Base-by-base conservation (phyloP, 2,113 vertebrate genomes). In the Craseonycteris thonglongyai region DNA sequence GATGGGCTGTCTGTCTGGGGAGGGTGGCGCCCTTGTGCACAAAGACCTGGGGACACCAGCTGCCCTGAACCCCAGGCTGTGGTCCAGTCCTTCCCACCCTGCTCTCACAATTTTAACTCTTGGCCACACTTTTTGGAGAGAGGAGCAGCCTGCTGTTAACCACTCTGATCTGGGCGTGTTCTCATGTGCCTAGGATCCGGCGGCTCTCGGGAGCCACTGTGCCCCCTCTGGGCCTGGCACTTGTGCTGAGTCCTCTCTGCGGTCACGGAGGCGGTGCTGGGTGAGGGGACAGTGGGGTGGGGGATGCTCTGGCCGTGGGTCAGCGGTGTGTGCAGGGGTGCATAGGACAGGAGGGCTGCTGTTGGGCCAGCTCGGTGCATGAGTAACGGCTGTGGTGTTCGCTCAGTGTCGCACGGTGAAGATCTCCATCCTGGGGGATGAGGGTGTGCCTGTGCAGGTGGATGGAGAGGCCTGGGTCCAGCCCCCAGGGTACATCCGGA, bases 401-500 rank as follows among this genome's bases (percentile, higher is more conserved):
- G 83, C 72, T 16, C 96, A 99, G 99, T 99, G 99, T 87, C 99
- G 99, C 13, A 99, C 98, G 0, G 99, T 99, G 96, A 99, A 99
- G 98, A 99, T 99, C 95, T 99, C 99, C 91, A 99, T 99, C 97
- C 98, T 99, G 61, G 99, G 99, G 4, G 99, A 99, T 19, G 99
- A 99, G 88, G 99, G 99, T 0, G 99, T 99, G 28, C 99, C 99
- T 0, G 99, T 99, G 42, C 99, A 99, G 98, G 99, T 99, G 97
- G 99, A 99, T 6, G 99, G 99, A n/a, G 99, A 99, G 97, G 99
- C 99, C 28, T 99, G 99, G 99, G 97, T 99, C 88, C 99, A 99
- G 84, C 99, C 99, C 4, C 99, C 99, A 0, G 99, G 99, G 9
- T 99, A 99, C 97, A 99, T 99, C 79, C 98, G 99, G 87, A 99